Evolutionary conservation across 2,113 vertebrate species (phyloP).

Genomic region (Gnathonemus echidnorhynchus): DNA sequence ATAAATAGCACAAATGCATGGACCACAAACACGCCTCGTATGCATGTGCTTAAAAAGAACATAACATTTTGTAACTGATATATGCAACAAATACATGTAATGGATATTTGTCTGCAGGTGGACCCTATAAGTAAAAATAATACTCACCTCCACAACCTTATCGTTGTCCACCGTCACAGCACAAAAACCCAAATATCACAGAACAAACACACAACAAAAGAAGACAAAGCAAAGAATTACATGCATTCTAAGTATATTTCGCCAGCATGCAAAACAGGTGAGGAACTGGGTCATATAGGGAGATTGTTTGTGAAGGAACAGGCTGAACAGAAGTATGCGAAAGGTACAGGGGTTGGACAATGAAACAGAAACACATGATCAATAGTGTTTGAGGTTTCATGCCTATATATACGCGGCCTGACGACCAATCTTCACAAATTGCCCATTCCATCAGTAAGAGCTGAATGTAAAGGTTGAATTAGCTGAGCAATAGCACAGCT

Average conservation of each 20-base stretch:
- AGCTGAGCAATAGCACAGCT: no score
- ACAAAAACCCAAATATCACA: constrained; percentile 17
- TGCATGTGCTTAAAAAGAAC: neutral
- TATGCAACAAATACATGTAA: neutral
- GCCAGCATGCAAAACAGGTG: neutral
- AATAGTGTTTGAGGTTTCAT: no score
- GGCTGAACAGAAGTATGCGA: neutral
- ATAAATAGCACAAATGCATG: neutral
- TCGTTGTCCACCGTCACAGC: neutral
- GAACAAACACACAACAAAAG: constrained; percentile 11
- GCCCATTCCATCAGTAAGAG: no score
- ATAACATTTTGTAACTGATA: neutral
- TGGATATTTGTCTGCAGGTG: neutral
- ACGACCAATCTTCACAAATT: no score
- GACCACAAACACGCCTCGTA: neutral
- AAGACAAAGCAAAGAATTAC: constrained; percentile 16
- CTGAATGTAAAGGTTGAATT: no score
- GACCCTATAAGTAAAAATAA: neutral
- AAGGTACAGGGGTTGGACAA: no score
- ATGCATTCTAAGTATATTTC: neutral
- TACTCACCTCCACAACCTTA: constrained; percentile 21
- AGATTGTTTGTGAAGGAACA: neutral
- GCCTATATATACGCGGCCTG: no score
- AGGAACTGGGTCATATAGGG: neutral
- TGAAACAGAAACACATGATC: no score